Evolutionary conservation across 2,113 vertebrate species (phyloP).

Genomic region (Astur gentilis): DNA sequence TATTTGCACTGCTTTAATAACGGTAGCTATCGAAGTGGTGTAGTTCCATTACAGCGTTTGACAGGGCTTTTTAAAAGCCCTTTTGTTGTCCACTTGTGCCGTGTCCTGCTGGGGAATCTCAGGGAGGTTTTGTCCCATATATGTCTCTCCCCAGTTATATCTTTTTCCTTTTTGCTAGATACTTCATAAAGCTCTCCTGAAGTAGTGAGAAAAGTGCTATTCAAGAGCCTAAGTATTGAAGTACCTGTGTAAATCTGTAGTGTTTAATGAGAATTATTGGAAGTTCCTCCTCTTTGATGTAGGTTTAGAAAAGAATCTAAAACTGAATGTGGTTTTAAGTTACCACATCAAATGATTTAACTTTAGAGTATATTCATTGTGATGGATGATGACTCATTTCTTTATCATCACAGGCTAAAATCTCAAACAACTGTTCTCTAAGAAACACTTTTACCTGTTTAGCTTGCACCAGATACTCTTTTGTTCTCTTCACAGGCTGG

Average conservation of each 20-base stretch:
- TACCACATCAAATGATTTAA: conserved; percentile 54
- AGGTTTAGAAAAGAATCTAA: conserved; percentile 24
- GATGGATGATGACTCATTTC: conserved; percentile 52
- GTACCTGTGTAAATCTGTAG: background rate
- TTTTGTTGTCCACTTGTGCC: background rate
- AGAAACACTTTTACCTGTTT: conserved; percentile 15
- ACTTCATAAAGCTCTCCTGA: background rate
- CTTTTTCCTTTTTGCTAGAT: background rate
- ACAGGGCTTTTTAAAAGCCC: background rate
- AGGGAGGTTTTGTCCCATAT: background rate
- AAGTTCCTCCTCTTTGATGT: conserved; percentile 47
- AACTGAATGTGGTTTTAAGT: conserved; percentile 51
- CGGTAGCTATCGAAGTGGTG: fast-evolving
- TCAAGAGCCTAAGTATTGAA: background rate
- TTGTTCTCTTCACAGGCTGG: background rate
- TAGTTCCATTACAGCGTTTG: background rate
- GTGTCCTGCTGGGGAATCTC: background rate
- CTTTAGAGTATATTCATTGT: background rate
- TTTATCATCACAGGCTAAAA: background rate
- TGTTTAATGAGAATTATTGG: background rate
- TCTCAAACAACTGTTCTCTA: background rate
- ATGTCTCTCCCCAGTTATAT: background rate
- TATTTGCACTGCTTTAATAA: background rate
- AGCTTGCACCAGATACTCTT: background rate
- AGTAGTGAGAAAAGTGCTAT: background rate